Evolutionary conservation across 1,140 invertebrate genomes (phyloP), one percentile per base, ranked within the genome.

Genomic region (Kradibia gibbosae): DNA sequence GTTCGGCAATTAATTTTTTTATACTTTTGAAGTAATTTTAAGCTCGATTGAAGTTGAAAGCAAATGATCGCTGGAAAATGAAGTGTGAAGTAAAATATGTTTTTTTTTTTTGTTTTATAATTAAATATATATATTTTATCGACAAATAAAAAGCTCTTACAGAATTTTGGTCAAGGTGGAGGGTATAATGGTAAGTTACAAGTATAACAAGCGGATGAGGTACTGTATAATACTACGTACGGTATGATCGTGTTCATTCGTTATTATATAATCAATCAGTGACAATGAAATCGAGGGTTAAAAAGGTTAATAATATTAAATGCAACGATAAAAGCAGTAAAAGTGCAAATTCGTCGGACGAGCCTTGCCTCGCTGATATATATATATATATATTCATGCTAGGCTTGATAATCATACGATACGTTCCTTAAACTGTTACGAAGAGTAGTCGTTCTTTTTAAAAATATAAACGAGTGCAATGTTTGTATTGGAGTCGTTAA

Each of bases 51-150:
- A 4, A 20, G 11, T 57, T 28, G 28, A 53, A 28, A 67, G n/a
- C 22, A 67, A 67, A 36, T 36, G 17, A 65, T 15, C 36, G 10
- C 13, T 4, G 67, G 17, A n/a, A 39, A 57, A 34, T 17, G 31
- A 74, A 70, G 31, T 53, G 1, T 13, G 7, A 80, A 76, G 70
- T 70, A 62, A n/a, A n/a, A n/a, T n/a, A n/a, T n/a, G n/a, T n/a
- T n/a, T n/a, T n/a, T n/a, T n/a, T n/a, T n/a, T n/a, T n/a, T n/a
- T n/a, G 42, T 81, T 70, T 76, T 70, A 60, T 81, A 81, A 74
- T 76, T 81, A 81, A 81, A 81, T 81, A 76, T 81, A 81, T 81
- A 75, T 81, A 81, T 81, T 81, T 45, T 76, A 70, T 81, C 22
- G 80, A 81, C 57, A 81, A 76, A 65, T 81, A 76, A 42, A 76